phyloP scores from a whole-genome alignment of 2,888 invertebrate genomes.

The Euspilapteryx auroguttella region DNA sequence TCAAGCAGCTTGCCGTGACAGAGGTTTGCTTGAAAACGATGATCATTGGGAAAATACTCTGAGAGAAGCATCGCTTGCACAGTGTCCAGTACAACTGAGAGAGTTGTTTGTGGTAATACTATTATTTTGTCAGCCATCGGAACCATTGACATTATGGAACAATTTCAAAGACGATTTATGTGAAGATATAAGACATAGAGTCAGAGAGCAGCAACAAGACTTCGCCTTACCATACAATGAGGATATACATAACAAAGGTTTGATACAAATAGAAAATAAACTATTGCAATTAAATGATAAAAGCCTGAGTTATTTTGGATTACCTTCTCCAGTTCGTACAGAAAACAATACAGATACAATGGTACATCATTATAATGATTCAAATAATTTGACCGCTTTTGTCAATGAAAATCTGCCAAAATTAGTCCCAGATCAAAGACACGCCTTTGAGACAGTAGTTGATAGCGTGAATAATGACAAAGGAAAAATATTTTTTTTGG shows the following conservation, averaged over 20 bases:
- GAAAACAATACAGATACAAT: too few species aligned
- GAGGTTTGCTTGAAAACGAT: slow-evolving; percentile 9
- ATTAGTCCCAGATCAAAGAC: too few species aligned
- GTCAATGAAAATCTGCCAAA: too few species aligned
- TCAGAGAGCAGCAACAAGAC: not conserved
- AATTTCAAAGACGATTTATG: slow-evolving; percentile 2
- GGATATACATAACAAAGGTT: not conserved
- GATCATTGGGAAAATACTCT: slow-evolving; percentile 7
- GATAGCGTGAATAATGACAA: too few species aligned
- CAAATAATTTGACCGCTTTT: slow-evolving; percentile 8
- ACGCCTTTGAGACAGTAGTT: too few species aligned
- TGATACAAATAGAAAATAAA: slow-evolving; percentile 10
- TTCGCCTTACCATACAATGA: not conserved
- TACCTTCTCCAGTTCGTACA: too few species aligned
- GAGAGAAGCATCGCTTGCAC: slow-evolving; percentile 7
- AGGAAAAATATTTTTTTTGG: too few species aligned
- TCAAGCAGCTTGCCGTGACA: slow-evolving; percentile 8
- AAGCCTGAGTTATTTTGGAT: slow-evolving; percentile 10
- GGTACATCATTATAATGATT: too few species aligned
- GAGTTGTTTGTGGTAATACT: slow-evolving; percentile 7
- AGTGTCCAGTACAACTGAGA: slow-evolving; percentile 6
- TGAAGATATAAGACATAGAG: not conserved
- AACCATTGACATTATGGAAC: slow-evolving; percentile 5
- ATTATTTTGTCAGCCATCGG: slow-evolving; percentile 5
- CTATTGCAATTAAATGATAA: slow-evolving; percentile 9